Evolutionary conservation across 2,888 invertebrate genomes (phyloP), one percentile per base, ranked within the genome.

Genomic region (Leptopilina myrica): DNA sequence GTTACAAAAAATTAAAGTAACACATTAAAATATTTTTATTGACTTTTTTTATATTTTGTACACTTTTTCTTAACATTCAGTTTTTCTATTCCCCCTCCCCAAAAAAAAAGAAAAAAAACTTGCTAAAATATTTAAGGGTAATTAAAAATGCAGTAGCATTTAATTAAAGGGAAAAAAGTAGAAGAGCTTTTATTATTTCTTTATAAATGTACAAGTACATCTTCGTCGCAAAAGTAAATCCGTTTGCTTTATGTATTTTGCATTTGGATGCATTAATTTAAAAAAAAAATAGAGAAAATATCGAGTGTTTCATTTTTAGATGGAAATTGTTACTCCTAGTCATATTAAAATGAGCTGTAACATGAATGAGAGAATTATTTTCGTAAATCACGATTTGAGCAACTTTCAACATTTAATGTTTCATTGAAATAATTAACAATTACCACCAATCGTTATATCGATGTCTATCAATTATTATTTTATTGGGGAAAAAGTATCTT

Each of bases 321-420:
- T 56, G 33, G 73, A 56, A 73, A 73, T 56, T 73, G 56, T 73
- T 73, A 73, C 26, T 73, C 73, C 73, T 73, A 73, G 73, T 73
- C 73, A 73, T 59, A 73, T 56, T 56, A 73, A 20, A 73, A 73
- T 73, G 56, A 56, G 33, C 56, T 73, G 53, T 73, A 73, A 33
- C 33, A n/a, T 73, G 53, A 56, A 62, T 49, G 12, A 73, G 56
- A 73, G 56, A 59, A 53, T 73, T 33, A 73, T 53, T 53, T 73
- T 56, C 56, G 56, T n/a, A 53, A 53, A 56, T 56, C 56, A 53
- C 49, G 26, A 53, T 49, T 69, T 73, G 49, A 33, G 33, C 56
- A 56, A 73, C 14, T 73, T 73, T 56, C 9, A 9, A 1, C 33
- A 59, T 15, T 73, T 40, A 1, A 20, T 49, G 49, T 26, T 69